Base-by-base conservation (phyloP, 2,888 invertebrate species). In the Mythimna pallens region DNA sequence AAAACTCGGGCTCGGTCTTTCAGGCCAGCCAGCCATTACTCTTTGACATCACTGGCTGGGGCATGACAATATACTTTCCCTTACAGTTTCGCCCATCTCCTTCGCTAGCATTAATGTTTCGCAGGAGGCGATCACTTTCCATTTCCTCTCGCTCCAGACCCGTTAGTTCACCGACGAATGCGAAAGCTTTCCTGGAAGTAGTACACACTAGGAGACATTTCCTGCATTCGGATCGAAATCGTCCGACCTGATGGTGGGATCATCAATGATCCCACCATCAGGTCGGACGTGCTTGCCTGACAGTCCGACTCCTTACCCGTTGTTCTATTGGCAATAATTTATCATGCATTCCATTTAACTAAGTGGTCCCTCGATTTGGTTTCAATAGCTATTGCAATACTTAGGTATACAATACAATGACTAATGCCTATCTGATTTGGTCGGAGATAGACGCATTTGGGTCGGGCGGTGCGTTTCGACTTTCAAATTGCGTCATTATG, bases 401-500 rank as follows among this genome's bases (percentile, higher is more conserved):
- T 17, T 40, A 36, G 70, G 47, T n/a, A 59, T 12, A 57, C 47
- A 52, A 25, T 22, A 67, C 74, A 68, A 68, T 78, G 80, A 78
- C 78, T 78, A 78, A 68, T 79, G 12, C 17, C 9, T 20, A 12
- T 17, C 79, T 20, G 34, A 65, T 68, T 62, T 30, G 52, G 74
- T 12, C 47, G 34, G 17, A 14, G 55, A 22, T 36, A 34, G 9
- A 8, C 36, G 25, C 34, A 78, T 65, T 63, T 25, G 40, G 73
- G 40, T 10, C 66, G 54, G 8, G 3, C 65, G 47, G 59, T 55
- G 61, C 59, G 78, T 47, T 58, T 52, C 50, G 36, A 47, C 63
- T 43, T 78, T 66, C 54, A 66, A 73, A 77, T 78, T 7, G 54
- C 62, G 55, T 73, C 61, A 65, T 78, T 73, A 65, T 9, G 5